Percentiles rank a stretch among this genome's conserved stretches.
These are phyloP conservation scores for Tipula unca DNA, from an alignment of 2,888 invertebrate genomes.

Conservation along the genomic window DNA sequence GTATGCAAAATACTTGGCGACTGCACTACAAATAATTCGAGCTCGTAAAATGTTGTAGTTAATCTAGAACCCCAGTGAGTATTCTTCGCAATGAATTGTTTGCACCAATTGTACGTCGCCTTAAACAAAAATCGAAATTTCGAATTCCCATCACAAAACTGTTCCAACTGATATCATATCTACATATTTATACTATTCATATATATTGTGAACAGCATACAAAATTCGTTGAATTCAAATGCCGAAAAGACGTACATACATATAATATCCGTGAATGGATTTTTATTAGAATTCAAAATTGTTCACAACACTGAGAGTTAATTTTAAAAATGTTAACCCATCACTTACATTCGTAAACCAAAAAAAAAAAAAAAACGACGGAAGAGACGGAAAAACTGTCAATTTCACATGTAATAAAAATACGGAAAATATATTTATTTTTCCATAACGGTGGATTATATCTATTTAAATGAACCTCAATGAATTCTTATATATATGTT, in stretches of 20 bases:
- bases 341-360: not conserved
- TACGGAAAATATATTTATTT: not conserved
- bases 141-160: too few relatives aligned
- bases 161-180: too few relatives aligned
- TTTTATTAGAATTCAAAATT: not conserved
- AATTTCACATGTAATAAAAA: not conserved
- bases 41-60: too few relatives aligned
- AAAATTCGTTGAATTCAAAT: not conserved
- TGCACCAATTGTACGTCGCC: too few relatives aligned
- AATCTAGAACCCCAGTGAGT: too few relatives aligned
- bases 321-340: not conserved
- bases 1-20: too few relatives aligned
- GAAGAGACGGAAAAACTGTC: not conserved
- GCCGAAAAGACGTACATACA: not conserved
- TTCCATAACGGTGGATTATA: not conserved
- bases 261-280: not conserved
- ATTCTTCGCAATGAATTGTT: too few relatives aligned
- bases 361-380: not conserved
- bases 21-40: too few relatives aligned
- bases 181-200: too few relatives aligned
- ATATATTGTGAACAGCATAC: too few relatives aligned
- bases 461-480: slow-evolving; percentile 8
- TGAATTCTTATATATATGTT: not conserved
- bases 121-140: too few relatives aligned
- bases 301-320: not conserved